These are phyloP conservation scores for Galbula dea DNA, from an alignment of 2,113 vertebrate genomes.

Conservation along the genomic window DNA sequence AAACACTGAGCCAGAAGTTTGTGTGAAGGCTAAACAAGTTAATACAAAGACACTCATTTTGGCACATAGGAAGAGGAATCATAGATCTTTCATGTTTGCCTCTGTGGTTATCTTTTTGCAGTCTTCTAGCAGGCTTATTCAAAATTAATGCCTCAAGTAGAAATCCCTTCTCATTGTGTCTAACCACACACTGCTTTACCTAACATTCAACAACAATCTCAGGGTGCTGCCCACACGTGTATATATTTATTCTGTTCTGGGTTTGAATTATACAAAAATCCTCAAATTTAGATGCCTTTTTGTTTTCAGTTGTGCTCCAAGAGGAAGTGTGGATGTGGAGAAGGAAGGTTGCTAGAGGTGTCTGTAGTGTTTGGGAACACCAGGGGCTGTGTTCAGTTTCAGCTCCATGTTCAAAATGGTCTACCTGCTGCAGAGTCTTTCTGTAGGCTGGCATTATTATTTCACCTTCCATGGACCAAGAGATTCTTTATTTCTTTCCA, in stretches of 20 bases:
- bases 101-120: not conserved
- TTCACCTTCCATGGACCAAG: not conserved
- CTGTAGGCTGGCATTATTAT: not conserved
- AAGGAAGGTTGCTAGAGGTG: not conserved
- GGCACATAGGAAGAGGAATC: not conserved
- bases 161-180: not conserved
- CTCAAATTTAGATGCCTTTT: not conserved
- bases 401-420: not conserved
- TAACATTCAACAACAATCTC: not conserved
- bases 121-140: not conserved
- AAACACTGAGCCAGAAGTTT: slow-evolving; percentile 22
- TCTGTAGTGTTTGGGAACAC: not conserved
- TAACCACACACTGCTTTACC: not conserved
- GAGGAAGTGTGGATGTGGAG: not conserved
- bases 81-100: not conserved
- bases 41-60: not conserved
- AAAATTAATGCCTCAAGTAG: not conserved
- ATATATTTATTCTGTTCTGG: not conserved
- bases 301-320: not conserved
- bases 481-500: not conserved
- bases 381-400: not conserved
- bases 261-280: not conserved
- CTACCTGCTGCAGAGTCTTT: not conserved
- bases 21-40: slow-evolving; percentile 33
- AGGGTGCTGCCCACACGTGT: not conserved